Evolutionary conservation across 2,797 vertebrate genomes (phyloP), one percentile per base, ranked within the genome.

Genomic region (Semaprochilodus insignis): DNA sequence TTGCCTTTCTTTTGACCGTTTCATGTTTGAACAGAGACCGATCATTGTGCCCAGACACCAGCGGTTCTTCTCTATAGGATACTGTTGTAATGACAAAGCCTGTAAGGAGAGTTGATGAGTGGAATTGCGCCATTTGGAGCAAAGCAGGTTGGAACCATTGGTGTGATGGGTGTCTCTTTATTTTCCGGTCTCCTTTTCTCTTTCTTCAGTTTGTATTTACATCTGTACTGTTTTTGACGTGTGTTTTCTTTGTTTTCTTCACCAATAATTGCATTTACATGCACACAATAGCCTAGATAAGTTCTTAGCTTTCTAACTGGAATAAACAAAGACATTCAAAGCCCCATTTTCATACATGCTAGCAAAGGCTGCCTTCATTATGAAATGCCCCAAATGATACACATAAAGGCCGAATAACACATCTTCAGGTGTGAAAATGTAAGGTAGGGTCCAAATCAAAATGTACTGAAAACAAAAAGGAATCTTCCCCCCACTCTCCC

Each of bases 71-170:
- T 51, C 80, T 84, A 81, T 87, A 86, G 82, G 80, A 85, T 82
- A 84, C 86, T 86, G 86, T 86, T 86, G 86, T 87, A 84, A 84
- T 85, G 84, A 85, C 75, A 84, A 79, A 82, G 36, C 82, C 84
- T 87, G 84, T 85, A 87, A 87, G 82, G 84, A 85, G 84, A 87
- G 82, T 84, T 86, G 86, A 85, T 87, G 69, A 77, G 23, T 74
- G 86, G 76, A 81, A 76, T 79, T 81, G 81, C 83, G 63, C 82
- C 80, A 78, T 81, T 74, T 60, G 84, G 73, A 87, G 73, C 62
- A 31, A 54, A 85, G 67, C 81, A 87, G 80, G 82, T 86, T 55
- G 71, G 86, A 77, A 82, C 31, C 70, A 78, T 78, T 60, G 81
- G 70, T 82, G 55, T 75, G 78, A 73, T 59, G 84, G 79, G 76